A percentile compares a stretch with the other conserved stretches of the same genome.
These are phyloP conservation scores for Dendrolimus kikuchii DNA, from an alignment of 1,140 invertebrate species.

Conservation along the genomic window DNA sequence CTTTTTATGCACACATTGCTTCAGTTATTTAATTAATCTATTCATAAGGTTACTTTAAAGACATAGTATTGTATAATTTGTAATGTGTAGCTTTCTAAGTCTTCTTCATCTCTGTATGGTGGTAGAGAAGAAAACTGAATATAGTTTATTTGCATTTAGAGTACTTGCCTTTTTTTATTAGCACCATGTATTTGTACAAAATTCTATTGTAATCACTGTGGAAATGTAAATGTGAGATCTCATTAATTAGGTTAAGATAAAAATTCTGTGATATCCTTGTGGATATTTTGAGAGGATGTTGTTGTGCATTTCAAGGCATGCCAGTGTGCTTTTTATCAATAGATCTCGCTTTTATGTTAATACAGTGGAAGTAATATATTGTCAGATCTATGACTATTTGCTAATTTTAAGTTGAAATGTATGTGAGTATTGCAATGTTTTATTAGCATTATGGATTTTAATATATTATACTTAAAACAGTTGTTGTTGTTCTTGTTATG, in stretches of 20 bases:
- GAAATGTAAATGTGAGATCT: conserved; percentile 63
- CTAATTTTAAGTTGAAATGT: conserved; percentile 20
- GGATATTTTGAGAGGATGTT: conserved; percentile 35
- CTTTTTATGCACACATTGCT: too few relatives aligned
- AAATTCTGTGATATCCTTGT: conserved; percentile 47
- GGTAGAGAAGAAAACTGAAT: neutral
- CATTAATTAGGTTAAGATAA: conserved; percentile 39
- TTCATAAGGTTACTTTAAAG: too few relatives aligned
- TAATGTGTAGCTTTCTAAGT: too few relatives aligned
- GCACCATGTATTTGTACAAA: conserved; percentile 28
- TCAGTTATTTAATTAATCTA: too few relatives aligned
- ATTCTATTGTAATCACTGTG: conserved; percentile 26
- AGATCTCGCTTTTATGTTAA: conserved; percentile 64
- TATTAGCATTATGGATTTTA: conserved; percentile 21
- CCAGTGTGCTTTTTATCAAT: conserved; percentile 16
- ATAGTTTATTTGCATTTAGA: conserved; percentile 23
- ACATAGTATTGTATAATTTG: too few relatives aligned
- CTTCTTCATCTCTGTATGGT: neutral
- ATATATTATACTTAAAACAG: conserved; percentile 25
- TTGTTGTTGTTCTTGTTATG: conserved; percentile 29
- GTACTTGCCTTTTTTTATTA: conserved; percentile 32
- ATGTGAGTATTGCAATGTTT: too few relatives aligned
- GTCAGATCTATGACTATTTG: conserved; percentile 16
- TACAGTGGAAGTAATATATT: conserved; percentile 24
- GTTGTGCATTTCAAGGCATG: too few relatives aligned